Percentiles rank a stretch among this genome's conserved stretches.
Conservation (phyloP, 2,888 invertebrate species). For the Laspeyria flexula region DNA sequence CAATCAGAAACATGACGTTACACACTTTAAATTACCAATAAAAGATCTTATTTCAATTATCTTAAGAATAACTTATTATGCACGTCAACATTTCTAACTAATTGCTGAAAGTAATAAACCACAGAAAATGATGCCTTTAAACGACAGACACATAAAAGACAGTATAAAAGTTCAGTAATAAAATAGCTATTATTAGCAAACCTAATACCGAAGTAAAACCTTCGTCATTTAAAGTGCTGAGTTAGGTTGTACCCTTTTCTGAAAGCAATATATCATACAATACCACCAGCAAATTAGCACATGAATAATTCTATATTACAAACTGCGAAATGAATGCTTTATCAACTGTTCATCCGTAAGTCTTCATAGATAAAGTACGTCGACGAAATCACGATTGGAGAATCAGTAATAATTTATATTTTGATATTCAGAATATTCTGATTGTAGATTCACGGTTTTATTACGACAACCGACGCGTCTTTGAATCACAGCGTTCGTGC, state of each 20-base stretch:
- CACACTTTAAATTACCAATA: too few relatives aligned
- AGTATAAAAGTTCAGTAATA: slow-evolving; percentile 8
- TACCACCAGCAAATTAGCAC: slow-evolving; percentile 7
- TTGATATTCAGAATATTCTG: not conserved
- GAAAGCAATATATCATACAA: slow-evolving; percentile 10
- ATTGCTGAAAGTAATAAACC: not conserved
- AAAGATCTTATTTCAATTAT: too few relatives aligned
- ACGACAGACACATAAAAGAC: not conserved
- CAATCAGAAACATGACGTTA: too few relatives aligned
- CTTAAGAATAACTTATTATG: too few relatives aligned
- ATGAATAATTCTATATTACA: slow-evolving; percentile 2
- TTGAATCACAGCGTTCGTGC: not conserved
- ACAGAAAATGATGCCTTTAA: slow-evolving; percentile 1
- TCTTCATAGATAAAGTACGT: not conserved
- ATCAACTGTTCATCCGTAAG: not conserved
- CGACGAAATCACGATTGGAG: not conserved
- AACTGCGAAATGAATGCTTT: slow-evolving; percentile 5
- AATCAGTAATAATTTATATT: not conserved
- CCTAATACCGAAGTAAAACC: slow-evolving; percentile 6
- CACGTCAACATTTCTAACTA: not conserved
- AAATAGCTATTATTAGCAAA: slow-evolving; percentile 15
- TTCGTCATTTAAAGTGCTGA: slow-evolving; percentile 10
- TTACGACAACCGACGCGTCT: not conserved
- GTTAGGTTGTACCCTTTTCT: slow-evolving; percentile 6
- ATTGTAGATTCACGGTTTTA: not conserved